These are phyloP conservation scores for Eptesicus fuscus DNA, from an alignment of 2,113 vertebrate species.

Conservation along the genomic window DNA sequence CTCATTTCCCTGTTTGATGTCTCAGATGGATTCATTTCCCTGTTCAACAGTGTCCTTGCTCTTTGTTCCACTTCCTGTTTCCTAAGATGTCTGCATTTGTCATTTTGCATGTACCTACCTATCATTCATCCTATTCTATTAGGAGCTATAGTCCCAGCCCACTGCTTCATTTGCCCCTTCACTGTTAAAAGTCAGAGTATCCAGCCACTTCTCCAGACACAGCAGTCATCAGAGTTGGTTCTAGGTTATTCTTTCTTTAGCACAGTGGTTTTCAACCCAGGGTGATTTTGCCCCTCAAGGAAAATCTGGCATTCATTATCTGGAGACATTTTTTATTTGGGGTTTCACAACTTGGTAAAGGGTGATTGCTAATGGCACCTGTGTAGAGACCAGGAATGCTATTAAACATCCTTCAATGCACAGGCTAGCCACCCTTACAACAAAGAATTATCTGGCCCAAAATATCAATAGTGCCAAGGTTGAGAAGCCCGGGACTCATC, in stretches of 20 bases:
- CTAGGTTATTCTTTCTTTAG: neutral
- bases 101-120: conserved; percentile 8
- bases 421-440: neutral
- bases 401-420: neutral
- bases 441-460: neutral
- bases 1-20: neutral
- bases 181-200: neutral
- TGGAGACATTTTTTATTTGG: neutral
- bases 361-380: neutral
- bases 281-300: neutral
- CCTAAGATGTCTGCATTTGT: neutral
- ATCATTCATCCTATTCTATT: neutral
- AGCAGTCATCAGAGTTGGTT: neutral
- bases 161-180: neutral
- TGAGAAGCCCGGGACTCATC: neutral
- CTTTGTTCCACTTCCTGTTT: neutral
- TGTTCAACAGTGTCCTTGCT: neutral
- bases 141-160: neutral
- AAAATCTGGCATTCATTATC: neutral
- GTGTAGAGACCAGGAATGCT: neutral
- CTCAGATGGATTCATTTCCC: neutral
- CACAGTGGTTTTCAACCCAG: neutral
- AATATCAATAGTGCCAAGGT: neutral
- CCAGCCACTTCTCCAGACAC: neutral
- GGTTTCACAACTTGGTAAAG: neutral